Conservation (phyloP, 2,113 vertebrate genomes). For the Lichenostomus cassidix region DNA sequence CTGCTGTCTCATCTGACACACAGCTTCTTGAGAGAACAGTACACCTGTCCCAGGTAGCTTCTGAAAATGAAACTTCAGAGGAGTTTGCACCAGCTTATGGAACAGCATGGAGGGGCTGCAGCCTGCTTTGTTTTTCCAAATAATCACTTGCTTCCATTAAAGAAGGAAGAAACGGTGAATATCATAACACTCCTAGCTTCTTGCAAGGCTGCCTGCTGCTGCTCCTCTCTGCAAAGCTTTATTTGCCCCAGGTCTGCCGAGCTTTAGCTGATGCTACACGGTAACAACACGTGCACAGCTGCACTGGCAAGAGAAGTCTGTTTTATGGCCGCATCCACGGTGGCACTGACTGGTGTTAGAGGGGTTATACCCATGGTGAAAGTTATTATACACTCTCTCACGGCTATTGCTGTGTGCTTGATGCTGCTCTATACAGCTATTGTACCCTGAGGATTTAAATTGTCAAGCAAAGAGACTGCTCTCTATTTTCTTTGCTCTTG, state of each 20-base stretch:
- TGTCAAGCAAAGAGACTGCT: slow-evolving; percentile 63
- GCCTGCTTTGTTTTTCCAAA: not conserved
- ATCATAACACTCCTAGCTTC: not conserved
- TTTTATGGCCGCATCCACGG: not conserved
- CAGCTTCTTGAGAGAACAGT: not conserved
- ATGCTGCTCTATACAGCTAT: slow-evolving; percentile 7
- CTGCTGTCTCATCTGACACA: not conserved
- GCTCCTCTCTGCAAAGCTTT: not conserved
- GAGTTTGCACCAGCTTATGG: not conserved
- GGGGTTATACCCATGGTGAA: not conserved
- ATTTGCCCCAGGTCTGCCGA: not conserved
- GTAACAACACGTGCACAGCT: not conserved
- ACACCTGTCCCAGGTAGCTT: not conserved
- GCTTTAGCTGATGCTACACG: not conserved
- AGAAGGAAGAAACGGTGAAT: not conserved
- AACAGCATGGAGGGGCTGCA: not conserved
- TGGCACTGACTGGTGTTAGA: not conserved
- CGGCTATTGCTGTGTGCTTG: not conserved
- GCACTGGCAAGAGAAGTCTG: not conserved
- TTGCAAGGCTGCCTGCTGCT: not conserved
- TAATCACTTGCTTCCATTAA: not conserved
- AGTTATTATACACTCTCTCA: not conserved
- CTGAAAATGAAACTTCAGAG: not conserved
- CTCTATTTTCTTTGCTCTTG: slow-evolving; percentile 66
- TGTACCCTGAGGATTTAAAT: slow-evolving; percentile 63